Conservation (phyloP, 2,888 invertebrate species). For the Hemaris fuciformis region DNA sequence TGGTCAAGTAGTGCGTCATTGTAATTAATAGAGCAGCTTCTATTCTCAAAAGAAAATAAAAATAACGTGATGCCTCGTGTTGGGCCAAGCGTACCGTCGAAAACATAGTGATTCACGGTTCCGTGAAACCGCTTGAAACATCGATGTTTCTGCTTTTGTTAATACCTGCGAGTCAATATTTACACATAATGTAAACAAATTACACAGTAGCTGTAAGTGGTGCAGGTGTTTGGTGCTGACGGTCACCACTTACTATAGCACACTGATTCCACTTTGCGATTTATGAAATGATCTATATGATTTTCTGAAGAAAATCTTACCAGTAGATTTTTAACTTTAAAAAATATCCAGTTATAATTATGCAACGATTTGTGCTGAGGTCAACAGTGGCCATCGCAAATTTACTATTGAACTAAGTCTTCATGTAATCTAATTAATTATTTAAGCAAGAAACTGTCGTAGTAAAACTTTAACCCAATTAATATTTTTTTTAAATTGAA, state of each 20-base stretch:
- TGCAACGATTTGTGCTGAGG: too few relatives aligned
- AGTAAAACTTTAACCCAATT: too few relatives aligned
- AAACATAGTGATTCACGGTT: slow-evolving; percentile 71
- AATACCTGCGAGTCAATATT: slow-evolving; percentile 53
- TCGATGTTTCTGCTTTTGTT: slow-evolving; percentile 51
- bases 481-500: too few relatives aligned
- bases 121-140: slow-evolving; percentile 59
- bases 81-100: slow-evolving; percentile 49
- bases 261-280: background rate
- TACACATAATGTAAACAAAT: slow-evolving; percentile 29
- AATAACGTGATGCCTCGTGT: slow-evolving; percentile 61
- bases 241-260: background rate
- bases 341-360: too few relatives aligned
- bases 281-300: too few relatives aligned
- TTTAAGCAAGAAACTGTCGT: too few relatives aligned
- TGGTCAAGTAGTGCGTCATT: slow-evolving; percentile 68
- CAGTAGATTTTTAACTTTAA: too few relatives aligned
- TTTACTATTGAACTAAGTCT: too few relatives aligned
- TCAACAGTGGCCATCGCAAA: too few relatives aligned
- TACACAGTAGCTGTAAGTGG: background rate
- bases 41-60: slow-evolving; percentile 77
- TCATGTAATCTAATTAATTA: too few relatives aligned
- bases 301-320: too few relatives aligned
- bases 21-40: slow-evolving; percentile 73
- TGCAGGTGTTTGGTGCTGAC: background rate